These are phyloP conservation scores for Nicator chloris DNA, from an alignment of 2,113 vertebrate genomes.

Conservation along the genomic window DNA sequence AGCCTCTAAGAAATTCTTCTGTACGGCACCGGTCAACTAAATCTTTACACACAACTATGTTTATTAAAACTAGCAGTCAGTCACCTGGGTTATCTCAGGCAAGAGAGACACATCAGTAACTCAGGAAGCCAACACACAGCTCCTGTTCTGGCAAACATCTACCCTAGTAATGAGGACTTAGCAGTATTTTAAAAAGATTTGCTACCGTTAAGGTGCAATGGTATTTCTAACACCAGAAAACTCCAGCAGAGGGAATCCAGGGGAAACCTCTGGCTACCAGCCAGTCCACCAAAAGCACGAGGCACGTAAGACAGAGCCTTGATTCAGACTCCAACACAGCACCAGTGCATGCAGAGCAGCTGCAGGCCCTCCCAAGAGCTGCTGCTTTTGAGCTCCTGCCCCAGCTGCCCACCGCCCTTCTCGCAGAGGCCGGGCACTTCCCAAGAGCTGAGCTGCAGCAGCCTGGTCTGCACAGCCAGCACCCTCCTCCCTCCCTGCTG, in stretches of 20 bases:
- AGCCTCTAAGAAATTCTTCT: background rate
- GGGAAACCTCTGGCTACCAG: background rate
- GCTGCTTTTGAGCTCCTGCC: background rate
- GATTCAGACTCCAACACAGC: background rate
- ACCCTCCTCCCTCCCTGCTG: background rate
- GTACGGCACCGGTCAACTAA: background rate
- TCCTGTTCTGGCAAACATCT: background rate
- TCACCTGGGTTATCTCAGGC: background rate
- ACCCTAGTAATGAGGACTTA: background rate
- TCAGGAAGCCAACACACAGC: background rate
- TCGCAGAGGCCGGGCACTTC: background rate
- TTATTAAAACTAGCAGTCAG: background rate
- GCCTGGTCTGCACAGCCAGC: background rate
- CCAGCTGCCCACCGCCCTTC: background rate
- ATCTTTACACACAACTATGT: background rate
- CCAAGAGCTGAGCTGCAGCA: background rate
- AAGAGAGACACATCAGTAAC: background rate
- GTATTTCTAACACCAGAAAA: background rate
- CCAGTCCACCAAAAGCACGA: background rate
- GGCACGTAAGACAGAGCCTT: fast-evolving
- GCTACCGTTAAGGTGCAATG: background rate
- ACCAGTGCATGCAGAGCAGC: background rate
- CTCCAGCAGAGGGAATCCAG: background rate
- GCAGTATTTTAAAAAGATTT: background rate
- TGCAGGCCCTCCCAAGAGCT: background rate